Evolutionary conservation across 1,140 invertebrate species (phyloP).

Genomic region (Goniozus legneri): DNA sequence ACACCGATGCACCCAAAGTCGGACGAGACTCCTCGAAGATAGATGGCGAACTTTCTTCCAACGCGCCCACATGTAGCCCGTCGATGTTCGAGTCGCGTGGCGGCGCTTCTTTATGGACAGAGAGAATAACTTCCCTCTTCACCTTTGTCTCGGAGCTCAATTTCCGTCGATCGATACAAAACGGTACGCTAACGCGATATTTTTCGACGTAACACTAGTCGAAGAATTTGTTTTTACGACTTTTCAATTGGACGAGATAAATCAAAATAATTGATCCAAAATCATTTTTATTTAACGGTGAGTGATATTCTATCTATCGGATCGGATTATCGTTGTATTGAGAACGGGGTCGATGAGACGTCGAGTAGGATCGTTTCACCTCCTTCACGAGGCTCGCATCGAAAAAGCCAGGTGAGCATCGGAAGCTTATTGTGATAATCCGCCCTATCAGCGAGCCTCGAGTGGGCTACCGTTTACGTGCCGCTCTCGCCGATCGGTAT

Average conservation of each 20-base stretch:
- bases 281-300: too few relatives aligned
- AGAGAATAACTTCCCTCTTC: conserved; percentile 1
- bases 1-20: conserved; percentile 15
- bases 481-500: conserved; percentile 22
- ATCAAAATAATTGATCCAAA: too few relatives aligned
- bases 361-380: too few relatives aligned
- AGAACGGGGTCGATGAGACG: not conserved
- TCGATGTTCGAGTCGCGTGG: conserved; percentile 11
- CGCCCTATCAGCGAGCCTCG: conserved; percentile 45
- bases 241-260: too few relatives aligned
- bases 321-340: too few relatives aligned
- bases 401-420: conserved; percentile 49
- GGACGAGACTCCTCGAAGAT: conserved; percentile 29
- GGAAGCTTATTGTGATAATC: conserved; percentile 39
- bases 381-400: conserved; percentile 17
- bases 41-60: conserved; percentile 45
- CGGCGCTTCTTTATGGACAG: conserved; percentile 11
- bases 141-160: too few relatives aligned
- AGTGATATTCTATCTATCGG: too few relatives aligned
- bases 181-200: too few relatives aligned
- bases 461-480: conserved; percentile 31
- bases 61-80: conserved; percentile 11
- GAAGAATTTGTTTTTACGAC: too few relatives aligned
- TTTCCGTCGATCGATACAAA: too few relatives aligned
- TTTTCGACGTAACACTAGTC: too few relatives aligned